A percentile compares a stretch with the other conserved stretches of the same genome.
Conservation (phyloP, 64 coral and sea anemone genomes). For the Dendrophyllia cribrosa region DNA sequence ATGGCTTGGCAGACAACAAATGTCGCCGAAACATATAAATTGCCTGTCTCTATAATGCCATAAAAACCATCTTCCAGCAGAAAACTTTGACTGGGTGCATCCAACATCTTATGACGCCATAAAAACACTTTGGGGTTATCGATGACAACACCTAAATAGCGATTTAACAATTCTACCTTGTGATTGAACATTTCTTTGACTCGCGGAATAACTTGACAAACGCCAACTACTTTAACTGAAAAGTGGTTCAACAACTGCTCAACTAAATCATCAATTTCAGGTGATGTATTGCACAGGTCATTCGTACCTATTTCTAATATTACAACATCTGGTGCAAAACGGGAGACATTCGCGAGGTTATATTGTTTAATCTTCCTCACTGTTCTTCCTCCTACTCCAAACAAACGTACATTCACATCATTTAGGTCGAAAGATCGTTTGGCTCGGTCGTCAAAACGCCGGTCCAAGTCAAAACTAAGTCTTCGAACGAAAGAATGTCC, state of each 20-base stretch:
- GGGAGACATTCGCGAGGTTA: not conserved
- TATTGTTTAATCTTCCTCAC: not conserved
- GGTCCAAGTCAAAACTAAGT: not conserved
- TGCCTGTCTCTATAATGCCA: not conserved
- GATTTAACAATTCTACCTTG: not conserved
- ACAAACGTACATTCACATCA: not conserved
- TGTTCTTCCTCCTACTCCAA: not conserved
- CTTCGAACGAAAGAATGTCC: not conserved
- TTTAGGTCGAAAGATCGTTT: not conserved
- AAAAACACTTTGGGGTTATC: not conserved
- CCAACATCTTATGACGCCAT: not conserved
- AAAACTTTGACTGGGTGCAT: not conserved
- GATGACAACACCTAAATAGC: not conserved
- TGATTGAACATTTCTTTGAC: not conserved
- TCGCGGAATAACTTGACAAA: not conserved
- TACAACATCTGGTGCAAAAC: slow-evolving; percentile 7
- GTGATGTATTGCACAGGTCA: not conserved
- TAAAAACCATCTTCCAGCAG: not conserved
- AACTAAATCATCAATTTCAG: not conserved
- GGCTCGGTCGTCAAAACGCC: slow-evolving; percentile 5
- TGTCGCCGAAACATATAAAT: not conserved
- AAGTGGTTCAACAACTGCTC: not conserved
- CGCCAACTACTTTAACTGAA: slow-evolving; percentile 15
- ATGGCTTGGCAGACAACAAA: not conserved
- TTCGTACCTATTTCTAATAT: slow-evolving; percentile 28